phyloP scores from a whole-genome alignment of 1,140 invertebrate genomes.

The Camponotus pennsylvanicus region DNA sequence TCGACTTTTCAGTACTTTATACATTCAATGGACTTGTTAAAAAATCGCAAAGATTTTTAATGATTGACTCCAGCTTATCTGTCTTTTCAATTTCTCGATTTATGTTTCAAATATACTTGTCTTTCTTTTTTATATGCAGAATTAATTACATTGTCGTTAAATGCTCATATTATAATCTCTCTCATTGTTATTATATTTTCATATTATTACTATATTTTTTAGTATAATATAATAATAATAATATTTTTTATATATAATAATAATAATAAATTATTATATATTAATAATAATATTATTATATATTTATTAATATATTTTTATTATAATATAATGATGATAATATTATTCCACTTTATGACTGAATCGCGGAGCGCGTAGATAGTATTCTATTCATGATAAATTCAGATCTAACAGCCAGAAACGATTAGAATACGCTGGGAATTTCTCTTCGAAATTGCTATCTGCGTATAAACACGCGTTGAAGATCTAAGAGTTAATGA shows the following conservation, averaged over 20 bases:
- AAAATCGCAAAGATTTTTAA: conserved; percentile 14
- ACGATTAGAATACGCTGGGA: not conserved
- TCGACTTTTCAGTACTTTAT: not conserved
- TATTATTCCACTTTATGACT: not conserved
- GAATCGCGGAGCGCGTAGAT: not conserved
- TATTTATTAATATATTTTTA: no score
- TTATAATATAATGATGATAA: no score
- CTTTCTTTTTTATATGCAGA: no score
- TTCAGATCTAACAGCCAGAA: not conserved
- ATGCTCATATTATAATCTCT: not conserved
- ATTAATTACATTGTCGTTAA: conserved; percentile 1
- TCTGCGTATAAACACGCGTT: conserved; percentile 30
- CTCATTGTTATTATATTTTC: not conserved
- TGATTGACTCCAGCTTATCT: conserved; percentile 25
- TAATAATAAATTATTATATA: no score
- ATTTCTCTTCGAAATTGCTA: conserved; percentile 17
- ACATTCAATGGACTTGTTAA: not conserved
- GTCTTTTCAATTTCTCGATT: conserved; percentile 13
- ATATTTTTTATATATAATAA: no score
- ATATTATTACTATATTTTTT: not conserved
- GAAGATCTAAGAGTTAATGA: conserved; percentile 55
- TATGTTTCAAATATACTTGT: conserved; percentile 18
- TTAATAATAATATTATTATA: not conserved
- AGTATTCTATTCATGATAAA: not conserved
- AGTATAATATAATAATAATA: not conserved